phyloP scores from a whole-genome alignment of 2,888 invertebrate species.

The Agrilus mali region DNA sequence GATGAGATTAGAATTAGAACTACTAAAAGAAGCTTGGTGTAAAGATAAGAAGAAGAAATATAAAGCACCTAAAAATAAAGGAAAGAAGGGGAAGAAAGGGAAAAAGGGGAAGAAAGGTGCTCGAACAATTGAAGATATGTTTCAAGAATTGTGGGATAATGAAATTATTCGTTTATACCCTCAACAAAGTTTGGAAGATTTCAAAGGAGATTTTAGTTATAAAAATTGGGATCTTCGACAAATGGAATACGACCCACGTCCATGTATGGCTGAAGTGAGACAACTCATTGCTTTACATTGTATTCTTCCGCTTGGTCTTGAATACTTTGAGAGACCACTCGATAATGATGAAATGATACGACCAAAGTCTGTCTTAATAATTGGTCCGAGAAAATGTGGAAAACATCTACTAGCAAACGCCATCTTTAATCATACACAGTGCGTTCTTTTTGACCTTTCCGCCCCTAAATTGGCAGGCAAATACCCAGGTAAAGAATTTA shows the following conservation, averaged over 20 bases:
- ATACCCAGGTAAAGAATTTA: conserved; percentile 48
- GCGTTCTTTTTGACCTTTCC: conserved; percentile 65
- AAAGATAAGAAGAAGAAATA: conserved; percentile 23
- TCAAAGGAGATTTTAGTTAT: conserved; percentile 56
- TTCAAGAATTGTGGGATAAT: conserved; percentile 55
- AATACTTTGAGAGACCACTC: conserved; percentile 4
- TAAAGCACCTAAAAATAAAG: conserved; percentile 22
- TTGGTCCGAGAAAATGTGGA: conserved; percentile 56
- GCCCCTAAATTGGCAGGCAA: conserved; percentile 54
- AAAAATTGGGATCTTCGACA: conserved; percentile 41
- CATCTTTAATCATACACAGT: conserved; percentile 61
- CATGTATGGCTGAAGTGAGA: conserved; percentile 47
- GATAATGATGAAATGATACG: conserved; percentile 33
- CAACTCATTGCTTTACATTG: conserved; percentile 49
- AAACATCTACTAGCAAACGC: conserved; percentile 61
- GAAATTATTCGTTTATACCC: conserved; percentile 58
- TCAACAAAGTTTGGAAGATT: conserved; percentile 44
- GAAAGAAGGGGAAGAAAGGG: conserved; percentile 21
- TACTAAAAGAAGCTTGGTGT: conserved; percentile 15
- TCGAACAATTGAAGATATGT: conserved; percentile 49
- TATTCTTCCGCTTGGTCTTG: conserved; percentile 37
- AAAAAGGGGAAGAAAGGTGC: conserved; percentile 52
- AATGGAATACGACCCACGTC: conserved; percentile 33
- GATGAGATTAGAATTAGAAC: conserved; percentile 35
- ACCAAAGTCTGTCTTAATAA: conserved; percentile 50